Evolutionary conservation across 2,113 vertebrate species (phyloP).

Genomic region (Microcebus jonahi): DNA sequence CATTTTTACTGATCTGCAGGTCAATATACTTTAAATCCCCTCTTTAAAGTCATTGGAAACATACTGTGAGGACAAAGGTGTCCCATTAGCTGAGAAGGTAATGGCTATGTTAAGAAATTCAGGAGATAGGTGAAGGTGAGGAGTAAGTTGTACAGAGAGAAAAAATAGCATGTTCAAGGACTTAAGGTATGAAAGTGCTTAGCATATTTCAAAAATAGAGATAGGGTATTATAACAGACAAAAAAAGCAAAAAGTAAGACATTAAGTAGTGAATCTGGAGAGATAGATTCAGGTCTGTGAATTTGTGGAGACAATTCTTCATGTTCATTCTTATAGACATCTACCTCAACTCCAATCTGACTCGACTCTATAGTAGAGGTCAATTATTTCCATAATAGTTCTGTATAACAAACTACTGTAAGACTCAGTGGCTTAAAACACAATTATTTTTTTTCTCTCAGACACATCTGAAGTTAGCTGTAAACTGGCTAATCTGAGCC

Average conservation of each 20-base stretch:
- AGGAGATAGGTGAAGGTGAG: neutral
- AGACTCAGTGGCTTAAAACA: neutral
- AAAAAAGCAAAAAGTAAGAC: neutral
- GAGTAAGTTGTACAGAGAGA: neutral
- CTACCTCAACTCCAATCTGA: neutral
- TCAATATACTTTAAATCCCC: neutral
- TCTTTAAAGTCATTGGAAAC: neutral
- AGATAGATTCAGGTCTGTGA: neutral
- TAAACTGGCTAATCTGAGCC: neutral
- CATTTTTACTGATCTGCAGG: neutral
- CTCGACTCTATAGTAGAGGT: neutral
- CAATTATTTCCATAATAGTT: slow-evolving; percentile 21
- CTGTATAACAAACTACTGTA: neutral
- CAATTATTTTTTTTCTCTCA: neutral
- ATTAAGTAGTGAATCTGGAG: neutral
- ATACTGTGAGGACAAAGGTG: neutral
- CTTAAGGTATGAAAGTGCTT: neutral
- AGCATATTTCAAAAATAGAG: neutral
- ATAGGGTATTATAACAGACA: neutral
- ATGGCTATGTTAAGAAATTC: neutral
- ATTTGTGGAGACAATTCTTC: neutral
- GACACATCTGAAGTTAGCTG: neutral
- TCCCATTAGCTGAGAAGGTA: neutral
- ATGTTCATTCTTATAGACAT: neutral
- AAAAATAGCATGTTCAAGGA: neutral